Conservation (phyloP, 2,113 vertebrate species). For the Centropus unirufus region DNA sequence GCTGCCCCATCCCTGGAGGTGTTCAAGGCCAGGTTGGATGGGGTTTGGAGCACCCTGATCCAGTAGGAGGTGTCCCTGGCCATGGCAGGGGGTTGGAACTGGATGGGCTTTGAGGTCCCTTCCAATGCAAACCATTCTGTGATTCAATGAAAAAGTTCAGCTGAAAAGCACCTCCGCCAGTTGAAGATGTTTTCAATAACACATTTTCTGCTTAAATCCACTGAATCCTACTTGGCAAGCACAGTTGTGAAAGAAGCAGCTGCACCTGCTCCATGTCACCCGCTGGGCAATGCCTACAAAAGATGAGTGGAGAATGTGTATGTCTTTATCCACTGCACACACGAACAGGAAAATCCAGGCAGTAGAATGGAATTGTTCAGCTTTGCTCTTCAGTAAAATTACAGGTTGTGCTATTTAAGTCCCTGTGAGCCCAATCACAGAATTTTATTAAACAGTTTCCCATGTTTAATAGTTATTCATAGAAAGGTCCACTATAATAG, state of each 20-base stretch:
- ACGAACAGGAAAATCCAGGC: background rate
- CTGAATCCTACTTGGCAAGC: background rate
- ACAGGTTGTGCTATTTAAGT: conserved; percentile 45
- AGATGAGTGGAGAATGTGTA: background rate
- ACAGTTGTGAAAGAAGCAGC: background rate
- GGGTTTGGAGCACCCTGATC: too few relatives aligned
- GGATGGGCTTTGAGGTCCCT: too few relatives aligned
- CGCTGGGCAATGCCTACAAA: background rate
- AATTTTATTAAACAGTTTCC: conserved; percentile 73
- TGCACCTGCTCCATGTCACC: background rate
- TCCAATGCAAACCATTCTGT: too few relatives aligned
- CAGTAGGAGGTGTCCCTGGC: too few relatives aligned
- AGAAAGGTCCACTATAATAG: conserved; percentile 76
- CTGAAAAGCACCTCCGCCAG: background rate
- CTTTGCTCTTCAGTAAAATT: background rate
- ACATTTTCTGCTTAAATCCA: background rate
- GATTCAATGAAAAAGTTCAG: background rate
- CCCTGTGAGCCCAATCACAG: conserved; percentile 73
- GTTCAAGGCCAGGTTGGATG: too few relatives aligned
- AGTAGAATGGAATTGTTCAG: background rate
- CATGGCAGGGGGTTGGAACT: too few relatives aligned
- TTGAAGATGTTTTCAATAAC: background rate
- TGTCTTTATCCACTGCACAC: rapidly evolving
- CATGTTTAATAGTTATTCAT: conserved; percentile 71
- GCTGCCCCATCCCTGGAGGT: too few relatives aligned